A percentile compares a stretch with the other conserved stretches of the same genome.
phyloP scores from a whole-genome alignment of 2,888 invertebrate species.

The Caenorhabditis becei region DNA sequence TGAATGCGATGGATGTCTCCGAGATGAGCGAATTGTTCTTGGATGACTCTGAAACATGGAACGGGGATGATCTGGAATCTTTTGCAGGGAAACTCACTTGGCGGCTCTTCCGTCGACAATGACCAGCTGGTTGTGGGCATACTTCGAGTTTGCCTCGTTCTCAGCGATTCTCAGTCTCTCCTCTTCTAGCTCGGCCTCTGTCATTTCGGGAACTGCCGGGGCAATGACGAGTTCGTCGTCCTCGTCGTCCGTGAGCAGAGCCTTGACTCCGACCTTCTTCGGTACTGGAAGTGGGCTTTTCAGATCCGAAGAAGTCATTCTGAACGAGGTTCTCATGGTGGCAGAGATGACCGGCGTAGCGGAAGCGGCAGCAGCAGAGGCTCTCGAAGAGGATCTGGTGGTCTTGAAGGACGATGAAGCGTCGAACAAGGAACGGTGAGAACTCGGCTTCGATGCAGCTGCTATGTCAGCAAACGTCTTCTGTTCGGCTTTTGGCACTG shows the following conservation, averaged over 20 bases:
- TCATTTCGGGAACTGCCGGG: not conserved
- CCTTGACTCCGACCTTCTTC: slow-evolving; percentile 5
- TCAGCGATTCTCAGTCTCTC: slow-evolving; percentile 37
- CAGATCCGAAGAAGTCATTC: slow-evolving; percentile 22
- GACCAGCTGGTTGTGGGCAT: slow-evolving; percentile 65
- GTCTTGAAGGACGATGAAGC: not conserved
- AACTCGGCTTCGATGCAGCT: not conserved
- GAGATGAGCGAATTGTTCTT: slow-evolving; percentile 38
- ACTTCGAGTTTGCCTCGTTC: slow-evolving; percentile 56
- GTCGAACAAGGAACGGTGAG: not conserved
- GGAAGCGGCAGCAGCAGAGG: not conserved
- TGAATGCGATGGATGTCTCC: slow-evolving; percentile 47
- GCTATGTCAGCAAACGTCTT: slow-evolving; percentile 23
- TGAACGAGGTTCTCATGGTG: not conserved
- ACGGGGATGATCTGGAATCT: no score
- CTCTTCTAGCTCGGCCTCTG: slow-evolving; percentile 4
- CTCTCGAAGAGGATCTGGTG: slow-evolving; percentile 5
- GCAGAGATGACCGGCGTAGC: not conserved
- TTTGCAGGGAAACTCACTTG: slow-evolving; percentile 44
- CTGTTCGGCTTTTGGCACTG: not conserved
- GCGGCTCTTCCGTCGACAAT: slow-evolving; percentile 65
- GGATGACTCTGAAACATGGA: slow-evolving; percentile 49
- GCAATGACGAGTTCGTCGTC: slow-evolving; percentile 34
- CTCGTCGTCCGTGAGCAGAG: slow-evolving; percentile 19
- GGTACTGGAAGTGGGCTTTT: slow-evolving; percentile 23